A percentile compares a stretch with the other conserved stretches of the same genome.
phyloP scores from a whole-genome alignment of 2,888 invertebrate species.

The Philereme transversata region DNA sequence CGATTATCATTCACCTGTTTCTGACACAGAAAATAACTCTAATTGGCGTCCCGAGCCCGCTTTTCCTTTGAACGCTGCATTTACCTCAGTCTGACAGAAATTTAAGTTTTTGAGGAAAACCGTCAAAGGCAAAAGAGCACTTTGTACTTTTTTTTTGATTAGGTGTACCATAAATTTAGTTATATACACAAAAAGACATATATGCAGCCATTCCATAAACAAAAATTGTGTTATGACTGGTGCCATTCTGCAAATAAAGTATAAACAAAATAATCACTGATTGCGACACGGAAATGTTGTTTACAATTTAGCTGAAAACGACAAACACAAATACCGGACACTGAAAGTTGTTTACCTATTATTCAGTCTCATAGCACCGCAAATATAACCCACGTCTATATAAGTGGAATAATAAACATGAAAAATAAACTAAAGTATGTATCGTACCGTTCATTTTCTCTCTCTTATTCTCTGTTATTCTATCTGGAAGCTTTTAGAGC shows the following conservation, averaged over 20 bases:
- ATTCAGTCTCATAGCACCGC: conserved; percentile 32
- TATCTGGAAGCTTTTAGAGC: conserved; percentile 37
- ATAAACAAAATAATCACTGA: conserved; percentile 9
- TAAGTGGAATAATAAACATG: conserved; percentile 40
- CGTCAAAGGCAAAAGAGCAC: conserved; percentile 1
- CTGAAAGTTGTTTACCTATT: conserved; percentile 36
- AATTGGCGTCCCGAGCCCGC: conserved; percentile 46
- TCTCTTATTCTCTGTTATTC: conserved; percentile 26
- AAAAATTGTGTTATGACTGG: neutral
- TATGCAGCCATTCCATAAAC: neutral
- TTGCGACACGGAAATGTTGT: conserved; percentile 14
- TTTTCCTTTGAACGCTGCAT: conserved; percentile 41
- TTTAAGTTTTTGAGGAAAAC: conserved; percentile 16
- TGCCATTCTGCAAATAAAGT: neutral
- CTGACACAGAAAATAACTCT: conserved; percentile 52
- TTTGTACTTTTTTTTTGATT: conserved; percentile 5
- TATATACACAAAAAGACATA: neutral
- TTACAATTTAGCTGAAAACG: conserved; percentile 20
- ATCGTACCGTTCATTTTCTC: conserved; percentile 31
- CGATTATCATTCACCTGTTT: conserved; percentile 61
- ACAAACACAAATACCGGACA: conserved; percentile 30
- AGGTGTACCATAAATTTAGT: neutral
- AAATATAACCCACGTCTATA: conserved; percentile 31
- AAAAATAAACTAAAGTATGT: conserved; percentile 37
- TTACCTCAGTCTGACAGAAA: conserved; percentile 22